These are phyloP conservation scores for Motacilla tschutschensis DNA, from an alignment of 2,113 vertebrate species.

Conservation along the genomic window DNA sequence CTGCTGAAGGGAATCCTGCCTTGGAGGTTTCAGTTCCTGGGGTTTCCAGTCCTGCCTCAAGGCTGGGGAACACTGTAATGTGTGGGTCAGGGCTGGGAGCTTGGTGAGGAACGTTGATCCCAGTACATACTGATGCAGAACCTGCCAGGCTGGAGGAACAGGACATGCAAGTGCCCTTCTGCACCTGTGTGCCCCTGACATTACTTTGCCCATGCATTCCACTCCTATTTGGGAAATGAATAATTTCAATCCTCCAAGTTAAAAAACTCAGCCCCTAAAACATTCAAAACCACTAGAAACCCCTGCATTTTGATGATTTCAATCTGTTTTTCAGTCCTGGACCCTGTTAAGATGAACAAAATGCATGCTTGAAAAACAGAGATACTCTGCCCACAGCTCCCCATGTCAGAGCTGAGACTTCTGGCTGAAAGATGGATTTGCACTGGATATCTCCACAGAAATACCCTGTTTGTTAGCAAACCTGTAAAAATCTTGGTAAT, in stretches of 20 bases:
- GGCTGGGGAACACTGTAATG: not conserved
- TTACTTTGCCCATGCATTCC: too few species aligned
- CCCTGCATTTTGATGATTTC: not conserved
- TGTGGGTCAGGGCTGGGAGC: not conserved
- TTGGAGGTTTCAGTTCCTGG: not conserved
- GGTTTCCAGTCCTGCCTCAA: not conserved
- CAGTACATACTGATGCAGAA: not conserved
- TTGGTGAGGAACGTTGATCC: not conserved
- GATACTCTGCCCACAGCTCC: not conserved
- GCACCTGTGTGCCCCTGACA: not conserved
- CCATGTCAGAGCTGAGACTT: not conserved
- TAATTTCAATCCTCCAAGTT: not conserved
- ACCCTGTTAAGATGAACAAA: not conserved
- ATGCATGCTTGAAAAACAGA: not conserved
- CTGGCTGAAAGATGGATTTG: conserved; percentile 4
- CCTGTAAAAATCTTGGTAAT: conserved; percentile 36
- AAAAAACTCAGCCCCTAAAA: not conserved
- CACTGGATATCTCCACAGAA: not conserved
- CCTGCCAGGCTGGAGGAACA: not conserved
- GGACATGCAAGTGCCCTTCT: not conserved
- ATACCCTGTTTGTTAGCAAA: conserved; percentile 23
- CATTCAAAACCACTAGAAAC: not conserved
- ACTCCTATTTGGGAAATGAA: not conserved
- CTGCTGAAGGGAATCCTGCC: not conserved
- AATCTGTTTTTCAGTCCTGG: not conserved